phyloP scores from a whole-genome alignment of 2,888 invertebrate species.

The Drosophila parthenogenetica region DNA sequence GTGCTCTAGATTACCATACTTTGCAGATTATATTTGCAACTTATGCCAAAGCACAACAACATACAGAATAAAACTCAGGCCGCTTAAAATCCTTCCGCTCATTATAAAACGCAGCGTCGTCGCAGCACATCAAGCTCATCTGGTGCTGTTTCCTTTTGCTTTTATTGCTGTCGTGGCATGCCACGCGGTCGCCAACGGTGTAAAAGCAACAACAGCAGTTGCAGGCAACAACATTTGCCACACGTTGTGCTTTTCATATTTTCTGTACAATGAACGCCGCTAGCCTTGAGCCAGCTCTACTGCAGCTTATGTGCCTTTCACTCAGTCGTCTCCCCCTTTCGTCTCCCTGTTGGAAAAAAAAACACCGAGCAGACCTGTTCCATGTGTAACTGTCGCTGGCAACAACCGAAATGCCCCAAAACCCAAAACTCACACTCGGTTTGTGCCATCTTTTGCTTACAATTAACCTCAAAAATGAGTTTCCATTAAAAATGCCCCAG shows the following conservation, averaged over 20 bases:
- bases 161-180: conserved; percentile 43
- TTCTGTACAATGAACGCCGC: conserved; percentile 61
- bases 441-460: conserved; percentile 69
- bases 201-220: conserved; percentile 28
- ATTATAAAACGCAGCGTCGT: conserved; percentile 64
- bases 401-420: neutral
- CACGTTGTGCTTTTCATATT: conserved; percentile 74
- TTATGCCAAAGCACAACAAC: conserved; percentile 35
- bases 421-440: neutral
- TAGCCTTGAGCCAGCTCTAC: conserved; percentile 63
- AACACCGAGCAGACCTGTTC: conserved; percentile 1
- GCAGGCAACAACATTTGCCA: conserved; percentile 47
- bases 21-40: conserved; percentile 44
- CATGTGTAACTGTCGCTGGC: conserved; percentile 22
- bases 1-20: conserved; percentile 50
- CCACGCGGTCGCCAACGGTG: conserved; percentile 35
- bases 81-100: conserved; percentile 71
- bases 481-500: conserved; percentile 78
- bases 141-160: conserved; percentile 38
- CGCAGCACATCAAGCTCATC: conserved; percentile 64
- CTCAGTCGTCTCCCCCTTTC: neutral
- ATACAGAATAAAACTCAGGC: conserved; percentile 32
- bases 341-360: neutral
- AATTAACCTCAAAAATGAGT: conserved; percentile 78
- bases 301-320: conserved; percentile 4